Conservation (phyloP, 2,113 vertebrate genomes). For the Nestor notabilis region DNA sequence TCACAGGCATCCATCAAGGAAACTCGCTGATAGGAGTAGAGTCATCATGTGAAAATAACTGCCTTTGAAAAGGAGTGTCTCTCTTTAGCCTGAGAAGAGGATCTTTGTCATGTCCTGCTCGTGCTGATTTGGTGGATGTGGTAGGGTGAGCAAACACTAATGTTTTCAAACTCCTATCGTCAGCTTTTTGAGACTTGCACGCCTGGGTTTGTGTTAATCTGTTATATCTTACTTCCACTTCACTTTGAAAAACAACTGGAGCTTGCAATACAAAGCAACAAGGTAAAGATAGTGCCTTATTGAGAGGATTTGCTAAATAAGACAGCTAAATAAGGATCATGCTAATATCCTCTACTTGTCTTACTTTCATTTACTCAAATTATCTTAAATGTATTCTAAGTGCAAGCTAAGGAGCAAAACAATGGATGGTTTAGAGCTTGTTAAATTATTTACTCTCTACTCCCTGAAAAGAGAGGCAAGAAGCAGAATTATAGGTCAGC, state of each 20-base stretch:
- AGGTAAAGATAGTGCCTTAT: not conserved
- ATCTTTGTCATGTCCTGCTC: not conserved
- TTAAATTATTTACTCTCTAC: constrained; percentile 63
- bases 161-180: not conserved
- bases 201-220: not conserved
- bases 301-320: not conserved
- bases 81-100: not conserved
- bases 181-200: not conserved
- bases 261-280: not conserved
- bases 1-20: not conserved
- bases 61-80: not conserved
- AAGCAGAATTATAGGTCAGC: constrained; percentile 71
- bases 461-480: constrained; percentile 21
- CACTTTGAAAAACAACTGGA: not conserved
- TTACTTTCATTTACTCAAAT: not conserved
- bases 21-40: not conserved
- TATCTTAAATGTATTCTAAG: not conserved
- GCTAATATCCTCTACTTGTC: not conserved
- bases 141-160: not conserved
- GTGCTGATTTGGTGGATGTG: not conserved
- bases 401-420: not conserved
- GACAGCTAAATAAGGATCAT: not conserved
- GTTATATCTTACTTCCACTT: not conserved
- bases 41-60: not conserved
- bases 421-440: constrained; percentile 23